Evolutionary conservation across 2,888 invertebrate genomes (phyloP).

Genomic region (Carpatolechia fugitivella): DNA sequence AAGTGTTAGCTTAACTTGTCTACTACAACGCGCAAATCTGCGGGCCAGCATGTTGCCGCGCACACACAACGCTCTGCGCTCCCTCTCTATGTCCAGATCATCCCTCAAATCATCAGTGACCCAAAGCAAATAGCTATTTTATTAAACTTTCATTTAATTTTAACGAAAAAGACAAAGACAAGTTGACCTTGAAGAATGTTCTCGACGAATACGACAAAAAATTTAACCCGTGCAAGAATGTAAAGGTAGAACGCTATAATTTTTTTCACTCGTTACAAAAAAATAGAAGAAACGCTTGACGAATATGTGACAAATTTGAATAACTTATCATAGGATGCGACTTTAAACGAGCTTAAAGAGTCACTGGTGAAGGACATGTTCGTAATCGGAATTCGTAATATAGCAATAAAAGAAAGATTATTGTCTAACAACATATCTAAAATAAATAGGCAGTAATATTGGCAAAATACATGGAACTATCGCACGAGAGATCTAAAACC

Average conservation of each 20-base stretch:
- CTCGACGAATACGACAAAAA: neutral
- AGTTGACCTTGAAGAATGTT: neutral
- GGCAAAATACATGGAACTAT: neutral
- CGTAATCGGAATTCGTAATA: neutral
- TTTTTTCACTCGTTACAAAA: neutral
- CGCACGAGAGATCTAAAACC: neutral
- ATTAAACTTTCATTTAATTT: neutral
- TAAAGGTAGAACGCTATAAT: neutral
- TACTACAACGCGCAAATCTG: no score
- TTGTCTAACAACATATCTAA: neutral
- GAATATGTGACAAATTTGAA: slow-evolving; percentile 1
- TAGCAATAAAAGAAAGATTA: neutral
- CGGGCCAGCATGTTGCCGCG: no score
- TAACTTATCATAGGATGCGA: neutral
- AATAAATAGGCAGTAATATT: neutral
- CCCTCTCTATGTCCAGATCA: no score
- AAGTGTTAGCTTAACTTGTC: no score
- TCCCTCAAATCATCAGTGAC: no score
- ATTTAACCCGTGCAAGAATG: slow-evolving; percentile 1
- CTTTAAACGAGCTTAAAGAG: neutral
- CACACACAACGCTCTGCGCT: no score
- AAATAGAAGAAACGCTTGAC: neutral
- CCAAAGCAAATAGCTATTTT: neutral
- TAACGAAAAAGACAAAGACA: no score
- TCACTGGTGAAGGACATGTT: neutral